These are phyloP conservation scores for Lucinisca nassula DNA, from an alignment of 2,888 invertebrate species.

Conservation along the genomic window DNA sequence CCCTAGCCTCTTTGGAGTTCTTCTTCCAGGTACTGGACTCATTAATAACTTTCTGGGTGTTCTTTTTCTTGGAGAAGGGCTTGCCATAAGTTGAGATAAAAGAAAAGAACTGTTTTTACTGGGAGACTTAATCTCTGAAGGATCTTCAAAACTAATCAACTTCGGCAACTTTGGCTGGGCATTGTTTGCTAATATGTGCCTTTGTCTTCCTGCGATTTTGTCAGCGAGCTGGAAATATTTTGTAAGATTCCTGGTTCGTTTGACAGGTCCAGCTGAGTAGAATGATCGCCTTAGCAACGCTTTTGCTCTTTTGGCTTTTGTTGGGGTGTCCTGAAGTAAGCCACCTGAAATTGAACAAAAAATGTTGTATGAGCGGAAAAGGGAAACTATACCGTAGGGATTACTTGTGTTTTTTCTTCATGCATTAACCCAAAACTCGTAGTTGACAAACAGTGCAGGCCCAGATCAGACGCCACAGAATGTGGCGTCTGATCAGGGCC, in stretches of 20 bases:
- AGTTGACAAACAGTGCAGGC: too few relatives aligned
- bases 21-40: conserved; percentile 75
- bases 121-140: conserved; percentile 70
- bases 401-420: too few relatives aligned
- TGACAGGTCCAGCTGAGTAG: conserved; percentile 79
- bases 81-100: conserved; percentile 77
- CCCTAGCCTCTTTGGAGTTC: conserved; percentile 41
- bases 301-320: conserved; percentile 75
- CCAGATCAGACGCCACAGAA: too few relatives aligned
- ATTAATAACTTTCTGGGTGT: conserved; percentile 56
- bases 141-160: conserved; percentile 60
- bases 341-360: conserved; percentile 17
- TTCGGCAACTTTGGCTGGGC: conserved; percentile 41
- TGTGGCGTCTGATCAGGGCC: too few relatives aligned
- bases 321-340: conserved; percentile 66
- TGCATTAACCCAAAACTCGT: too few relatives aligned
- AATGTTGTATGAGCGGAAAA: too few relatives aligned
- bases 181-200: conserved; percentile 40
- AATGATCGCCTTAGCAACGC: conserved; percentile 78
- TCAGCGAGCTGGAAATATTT: conserved; percentile 78
- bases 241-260: conserved; percentile 76
- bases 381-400: too few relatives aligned
- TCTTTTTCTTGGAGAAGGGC: conserved; percentile 73
- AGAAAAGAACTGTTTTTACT: conserved; percentile 76
- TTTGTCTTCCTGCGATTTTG: conserved; percentile 73